Evolutionary conservation across 2,888 invertebrate species (phyloP).

Genomic region (Hirtodrosophila cameraria): DNA sequence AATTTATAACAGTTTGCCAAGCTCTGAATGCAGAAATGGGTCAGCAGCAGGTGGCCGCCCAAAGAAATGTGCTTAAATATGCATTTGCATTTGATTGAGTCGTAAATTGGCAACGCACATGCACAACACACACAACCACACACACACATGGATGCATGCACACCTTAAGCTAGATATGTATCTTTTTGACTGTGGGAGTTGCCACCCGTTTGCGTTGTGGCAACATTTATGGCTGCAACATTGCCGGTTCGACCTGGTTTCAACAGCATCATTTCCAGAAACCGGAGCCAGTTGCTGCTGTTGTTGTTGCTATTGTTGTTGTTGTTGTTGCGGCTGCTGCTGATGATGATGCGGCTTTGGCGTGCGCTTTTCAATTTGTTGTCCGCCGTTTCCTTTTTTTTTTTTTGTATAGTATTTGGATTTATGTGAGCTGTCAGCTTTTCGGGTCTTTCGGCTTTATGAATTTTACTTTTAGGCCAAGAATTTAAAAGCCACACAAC

Average conservation of each 20-base stretch:
- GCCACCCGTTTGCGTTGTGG: slow-evolving; percentile 50
- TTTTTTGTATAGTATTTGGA: slow-evolving; percentile 38
- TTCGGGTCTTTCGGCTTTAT: slow-evolving; percentile 57
- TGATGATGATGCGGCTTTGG: slow-evolving; percentile 77
- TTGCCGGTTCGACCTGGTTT: slow-evolving; percentile 56
- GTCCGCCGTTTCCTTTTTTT: slow-evolving; percentile 59
- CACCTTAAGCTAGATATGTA: slow-evolving; percentile 56
- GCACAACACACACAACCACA: slow-evolving; percentile 11
- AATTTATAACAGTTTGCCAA: slow-evolving; percentile 72
- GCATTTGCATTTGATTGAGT: slow-evolving; percentile 75
- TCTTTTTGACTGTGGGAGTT: slow-evolving; percentile 69
- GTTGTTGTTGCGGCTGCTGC: slow-evolving; percentile 21
- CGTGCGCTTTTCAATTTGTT: slow-evolving; percentile 77
- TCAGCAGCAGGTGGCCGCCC: slow-evolving; percentile 64
- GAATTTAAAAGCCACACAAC: slow-evolving; percentile 51
- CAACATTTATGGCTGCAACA: slow-evolving; percentile 54
- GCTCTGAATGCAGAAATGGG: slow-evolving; percentile 49
- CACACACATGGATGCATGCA: slow-evolving; percentile 4
- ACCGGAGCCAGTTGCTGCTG: slow-evolving; percentile 38
- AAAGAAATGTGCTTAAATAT: slow-evolving; percentile 51
- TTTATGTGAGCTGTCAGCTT: slow-evolving; percentile 71
- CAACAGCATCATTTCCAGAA: slow-evolving; percentile 54
- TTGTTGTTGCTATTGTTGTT: not conserved
- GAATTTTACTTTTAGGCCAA: slow-evolving; percentile 69
- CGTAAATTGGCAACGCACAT: slow-evolving; percentile 73